Evolutionary conservation across 2,113 vertebrate species (phyloP).

Genomic region (Rhadina sibilatrix): DNA sequence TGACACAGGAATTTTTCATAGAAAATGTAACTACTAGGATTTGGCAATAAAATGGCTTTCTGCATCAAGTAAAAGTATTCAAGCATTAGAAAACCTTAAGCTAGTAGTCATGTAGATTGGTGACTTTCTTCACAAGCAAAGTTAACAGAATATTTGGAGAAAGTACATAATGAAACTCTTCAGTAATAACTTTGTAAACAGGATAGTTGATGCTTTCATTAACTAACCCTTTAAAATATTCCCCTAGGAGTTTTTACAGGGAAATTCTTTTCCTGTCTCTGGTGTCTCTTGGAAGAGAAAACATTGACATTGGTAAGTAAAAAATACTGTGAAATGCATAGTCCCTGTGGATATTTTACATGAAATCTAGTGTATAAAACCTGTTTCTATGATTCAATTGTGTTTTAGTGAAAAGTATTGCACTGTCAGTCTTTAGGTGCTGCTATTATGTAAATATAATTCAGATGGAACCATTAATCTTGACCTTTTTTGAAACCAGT

Average conservation of each 20-base stretch:
- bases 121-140: neutral
- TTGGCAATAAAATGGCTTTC: neutral
- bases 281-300: slow-evolving; percentile 93
- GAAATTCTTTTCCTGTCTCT: slow-evolving; percentile 94
- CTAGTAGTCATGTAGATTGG: neutral
- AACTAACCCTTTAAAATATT: slow-evolving; percentile 27
- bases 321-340: neutral
- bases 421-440: neutral
- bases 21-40: neutral
- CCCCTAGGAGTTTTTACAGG: slow-evolving; percentile 91
- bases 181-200: neutral
- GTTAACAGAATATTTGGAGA: neutral
- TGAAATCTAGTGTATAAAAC: neutral
- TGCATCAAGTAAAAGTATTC: neutral
- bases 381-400: neutral
- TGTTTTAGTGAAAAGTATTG: neutral
- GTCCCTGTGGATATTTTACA: neutral
- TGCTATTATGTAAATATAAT: neutral
- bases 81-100: neutral
- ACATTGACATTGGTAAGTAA: slow-evolving; percentile 94
- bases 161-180: neutral
- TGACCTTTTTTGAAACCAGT: neutral
- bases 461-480: neutral
- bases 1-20: neutral
- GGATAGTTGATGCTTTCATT: neutral